A percentile compares a stretch with the other conserved stretches of the same genome.
Evolutionary conservation across 2,113 vertebrate species (phyloP).

Genomic region (Motacilla tschutschensis): DNA sequence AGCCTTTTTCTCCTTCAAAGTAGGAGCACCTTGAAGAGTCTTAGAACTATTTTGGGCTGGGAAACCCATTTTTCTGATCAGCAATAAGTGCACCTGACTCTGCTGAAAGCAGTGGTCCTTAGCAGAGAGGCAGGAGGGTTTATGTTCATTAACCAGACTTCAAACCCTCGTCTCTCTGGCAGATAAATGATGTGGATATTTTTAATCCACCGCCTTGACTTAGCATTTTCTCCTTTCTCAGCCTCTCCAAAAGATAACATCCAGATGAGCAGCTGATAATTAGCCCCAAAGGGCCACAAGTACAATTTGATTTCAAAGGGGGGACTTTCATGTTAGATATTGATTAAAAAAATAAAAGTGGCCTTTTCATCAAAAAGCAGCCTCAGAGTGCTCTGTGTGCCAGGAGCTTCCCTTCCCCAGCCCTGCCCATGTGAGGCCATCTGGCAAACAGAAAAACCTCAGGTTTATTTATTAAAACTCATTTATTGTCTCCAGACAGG

Average conservation of each 20-base stretch:
- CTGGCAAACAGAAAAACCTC: background rate
- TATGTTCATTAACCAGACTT: background rate
- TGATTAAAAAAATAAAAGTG: background rate
- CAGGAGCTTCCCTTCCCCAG: background rate
- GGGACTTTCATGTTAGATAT: background rate
- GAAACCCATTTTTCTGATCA: background rate
- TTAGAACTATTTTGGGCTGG: background rate
- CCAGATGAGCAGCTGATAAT: constrained; percentile 32
- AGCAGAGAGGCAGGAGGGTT: background rate
- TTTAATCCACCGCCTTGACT: background rate
- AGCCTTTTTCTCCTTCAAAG: background rate
- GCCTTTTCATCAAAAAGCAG: background rate
- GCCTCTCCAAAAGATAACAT: background rate
- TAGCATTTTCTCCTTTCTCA: background rate
- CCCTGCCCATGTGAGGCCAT: background rate
- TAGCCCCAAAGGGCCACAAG: background rate
- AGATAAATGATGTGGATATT: background rate
- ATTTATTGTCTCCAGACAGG: background rate
- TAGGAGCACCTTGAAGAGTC: background rate
- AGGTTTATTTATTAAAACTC: background rate
- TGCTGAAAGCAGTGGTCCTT: background rate
- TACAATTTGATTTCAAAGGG: constrained; percentile 2
- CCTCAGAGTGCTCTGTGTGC: background rate
- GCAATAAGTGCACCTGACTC: background rate
- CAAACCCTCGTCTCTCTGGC: background rate